phyloP scores from a whole-genome alignment of 2,113 vertebrate genomes.

The Hemichromis elongatus region DNA sequence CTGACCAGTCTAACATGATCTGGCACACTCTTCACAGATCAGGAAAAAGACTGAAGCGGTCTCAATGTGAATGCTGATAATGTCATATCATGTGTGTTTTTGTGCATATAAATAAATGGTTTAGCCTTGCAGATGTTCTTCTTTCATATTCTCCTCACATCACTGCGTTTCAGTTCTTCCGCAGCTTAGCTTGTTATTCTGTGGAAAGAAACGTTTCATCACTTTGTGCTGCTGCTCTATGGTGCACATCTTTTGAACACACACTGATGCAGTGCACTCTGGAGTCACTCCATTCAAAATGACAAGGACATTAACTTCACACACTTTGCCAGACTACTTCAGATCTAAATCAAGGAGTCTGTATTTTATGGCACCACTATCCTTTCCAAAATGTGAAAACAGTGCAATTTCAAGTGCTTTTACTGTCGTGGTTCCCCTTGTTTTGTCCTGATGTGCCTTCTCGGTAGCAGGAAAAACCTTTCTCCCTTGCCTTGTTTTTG shows the following conservation, averaged over 20 bases:
- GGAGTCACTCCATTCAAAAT: neutral
- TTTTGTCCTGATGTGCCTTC: neutral
- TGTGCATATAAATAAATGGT: neutral
- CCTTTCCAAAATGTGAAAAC: neutral
- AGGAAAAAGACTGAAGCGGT: neutral
- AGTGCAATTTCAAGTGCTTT: neutral
- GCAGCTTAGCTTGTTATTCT: neutral
- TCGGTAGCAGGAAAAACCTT: neutral
- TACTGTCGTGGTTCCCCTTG: neutral
- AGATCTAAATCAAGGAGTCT: neutral
- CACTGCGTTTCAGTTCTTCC: neutral
- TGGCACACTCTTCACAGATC: neutral
- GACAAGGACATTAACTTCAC: slow-evolving; percentile 16
- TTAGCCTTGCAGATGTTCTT: neutral
- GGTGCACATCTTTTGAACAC: neutral
- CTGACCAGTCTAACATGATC: neutral
- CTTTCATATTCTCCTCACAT: neutral
- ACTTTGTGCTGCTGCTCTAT: neutral
- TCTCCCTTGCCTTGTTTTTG: neutral
- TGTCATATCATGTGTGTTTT: neutral
- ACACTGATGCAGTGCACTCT: neutral
- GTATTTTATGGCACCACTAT: neutral
- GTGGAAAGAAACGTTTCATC: neutral
- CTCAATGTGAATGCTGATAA: neutral
- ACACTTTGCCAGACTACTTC: neutral